phyloP scores from a whole-genome alignment of 2,888 invertebrate genomes.

The Chrysina gloriosa region DNA sequence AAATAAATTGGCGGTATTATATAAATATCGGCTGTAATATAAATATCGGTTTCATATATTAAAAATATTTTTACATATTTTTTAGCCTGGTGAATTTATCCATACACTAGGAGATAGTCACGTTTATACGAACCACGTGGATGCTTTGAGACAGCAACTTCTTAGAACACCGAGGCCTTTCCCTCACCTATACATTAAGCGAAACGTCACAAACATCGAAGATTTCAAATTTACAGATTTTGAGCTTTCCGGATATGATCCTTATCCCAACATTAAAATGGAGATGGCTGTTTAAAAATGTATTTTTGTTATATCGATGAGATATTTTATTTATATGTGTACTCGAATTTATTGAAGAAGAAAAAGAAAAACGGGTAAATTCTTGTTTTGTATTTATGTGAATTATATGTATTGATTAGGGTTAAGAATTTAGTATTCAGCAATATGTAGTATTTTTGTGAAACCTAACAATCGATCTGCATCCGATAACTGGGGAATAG shows the following conservation, averaged over 20 bases:
- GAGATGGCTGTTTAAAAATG: conserved; percentile 83
- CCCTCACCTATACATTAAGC: conserved; percentile 81
- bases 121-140: conserved; percentile 90
- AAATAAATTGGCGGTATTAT: too few relatives aligned
- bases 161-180: conserved; percentile 82
- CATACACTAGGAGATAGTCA: conserved; percentile 96
- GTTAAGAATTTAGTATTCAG: too few relatives aligned
- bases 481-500: too few relatives aligned
- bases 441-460: too few relatives aligned
- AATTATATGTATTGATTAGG: too few relatives aligned
- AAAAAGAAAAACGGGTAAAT: too few relatives aligned
- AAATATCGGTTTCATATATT: too few relatives aligned
- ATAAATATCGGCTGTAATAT: too few relatives aligned
- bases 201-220: conserved; percentile 80
- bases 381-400: too few relatives aligned
- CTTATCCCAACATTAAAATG: conserved; percentile 91
- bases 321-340: background rate
- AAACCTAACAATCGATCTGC: too few relatives aligned
- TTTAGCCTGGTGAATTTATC: conserved; percentile 89
- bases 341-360: too few relatives aligned
- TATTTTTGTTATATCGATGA: background rate
- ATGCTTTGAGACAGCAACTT: conserved; percentile 83
- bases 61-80: too few relatives aligned
- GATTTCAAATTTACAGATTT: conserved; percentile 91
- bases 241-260: conserved; percentile 85